Base-by-base conservation (phyloP, 2,888 invertebrate species). In the Vesta saturnalis region DNA sequence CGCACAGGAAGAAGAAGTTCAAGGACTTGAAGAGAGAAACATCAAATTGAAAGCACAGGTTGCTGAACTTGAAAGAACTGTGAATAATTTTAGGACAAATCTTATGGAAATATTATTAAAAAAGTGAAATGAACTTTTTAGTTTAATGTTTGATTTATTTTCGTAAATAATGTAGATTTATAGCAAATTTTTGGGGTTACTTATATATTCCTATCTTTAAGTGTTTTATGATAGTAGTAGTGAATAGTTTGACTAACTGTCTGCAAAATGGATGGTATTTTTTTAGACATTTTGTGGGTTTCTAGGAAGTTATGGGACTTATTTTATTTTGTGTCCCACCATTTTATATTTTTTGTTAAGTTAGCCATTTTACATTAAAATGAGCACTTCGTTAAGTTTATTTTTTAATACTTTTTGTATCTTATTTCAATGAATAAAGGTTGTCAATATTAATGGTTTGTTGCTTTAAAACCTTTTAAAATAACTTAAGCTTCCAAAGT, bases 1-100 rank as follows among this genome's bases (percentile, higher is more conserved):
- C 15, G 84, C 86, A 64, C 82, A 87, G 79, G 80, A 83, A 57
- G 74, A 76, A 12, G 85, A 85, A 69, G 83, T 85, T 0, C 79
- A 85, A 19, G 86, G 89, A 56, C 83, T 92, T 68, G 89, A 89
- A 77, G 86, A 86, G 61, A 86, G 86, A 75, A 93, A 93, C 80
- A 86, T 88, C 70, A 87, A 88, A 78, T 82, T 93, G 58, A 87
- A 87, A 78, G 87, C 90, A 63, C 87, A 88, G 82, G 91, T 90
- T 8, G 89, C 89, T 67, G 88, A 91, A 77, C 80, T 92, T 73
- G 91, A 92, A 77, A 89, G 89, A 77, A 87, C 90, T 82, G 91
- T 91, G 19, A 88, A 87, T 73, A 86, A 87, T 74, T 85, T 91
- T 80, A 88, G 91, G 78, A 88, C 87, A 74, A 88, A 90, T 74